A percentile compares a stretch with the other conserved stretches of the same genome.
phyloP scores from a whole-genome alignment of 2,113 vertebrate genomes.

The Mormyrus lacerda region DNA sequence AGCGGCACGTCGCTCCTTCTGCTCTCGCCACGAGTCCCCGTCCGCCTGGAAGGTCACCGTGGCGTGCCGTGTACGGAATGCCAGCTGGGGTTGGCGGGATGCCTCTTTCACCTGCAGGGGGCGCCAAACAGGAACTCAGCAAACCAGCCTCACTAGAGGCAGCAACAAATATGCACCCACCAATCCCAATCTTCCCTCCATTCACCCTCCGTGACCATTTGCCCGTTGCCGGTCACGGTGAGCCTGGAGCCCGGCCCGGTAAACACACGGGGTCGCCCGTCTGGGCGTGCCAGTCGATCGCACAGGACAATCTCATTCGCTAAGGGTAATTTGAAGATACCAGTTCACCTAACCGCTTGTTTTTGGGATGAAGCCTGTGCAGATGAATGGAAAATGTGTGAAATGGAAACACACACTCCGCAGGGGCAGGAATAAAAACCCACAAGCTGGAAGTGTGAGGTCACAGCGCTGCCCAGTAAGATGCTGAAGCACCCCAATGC shows the following conservation, averaged over 20 bases:
- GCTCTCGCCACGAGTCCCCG: slow-evolving; percentile 82
- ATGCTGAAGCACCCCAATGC: neutral
- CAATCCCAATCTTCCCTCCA: neutral
- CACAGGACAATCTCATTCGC: neutral
- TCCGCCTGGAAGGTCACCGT: slow-evolving; percentile 85
- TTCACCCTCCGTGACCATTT: neutral
- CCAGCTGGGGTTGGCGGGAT: slow-evolving; percentile 72
- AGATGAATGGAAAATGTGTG: neutral
- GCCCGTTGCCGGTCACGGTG: neutral
- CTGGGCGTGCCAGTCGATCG: neutral
- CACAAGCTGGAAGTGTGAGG: neutral
- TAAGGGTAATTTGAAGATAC: neutral
- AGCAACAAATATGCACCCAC: neutral
- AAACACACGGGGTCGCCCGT: neutral
- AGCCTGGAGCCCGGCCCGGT: neutral
- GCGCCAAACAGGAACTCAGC: neutral
- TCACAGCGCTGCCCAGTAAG: neutral
- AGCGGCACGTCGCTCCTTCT: slow-evolving; percentile 86
- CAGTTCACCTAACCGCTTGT: neutral
- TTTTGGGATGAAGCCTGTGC: neutral
- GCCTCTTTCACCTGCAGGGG: slow-evolving; percentile 70
- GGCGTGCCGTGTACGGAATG: slow-evolving; percentile 73
- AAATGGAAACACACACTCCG: neutral
- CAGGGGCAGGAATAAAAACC: neutral
- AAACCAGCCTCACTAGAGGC: neutral